These are phyloP conservation scores for Gracilinanus agilis DNA, from an alignment of 2,113 vertebrate genomes.

Conservation along the genomic window DNA sequence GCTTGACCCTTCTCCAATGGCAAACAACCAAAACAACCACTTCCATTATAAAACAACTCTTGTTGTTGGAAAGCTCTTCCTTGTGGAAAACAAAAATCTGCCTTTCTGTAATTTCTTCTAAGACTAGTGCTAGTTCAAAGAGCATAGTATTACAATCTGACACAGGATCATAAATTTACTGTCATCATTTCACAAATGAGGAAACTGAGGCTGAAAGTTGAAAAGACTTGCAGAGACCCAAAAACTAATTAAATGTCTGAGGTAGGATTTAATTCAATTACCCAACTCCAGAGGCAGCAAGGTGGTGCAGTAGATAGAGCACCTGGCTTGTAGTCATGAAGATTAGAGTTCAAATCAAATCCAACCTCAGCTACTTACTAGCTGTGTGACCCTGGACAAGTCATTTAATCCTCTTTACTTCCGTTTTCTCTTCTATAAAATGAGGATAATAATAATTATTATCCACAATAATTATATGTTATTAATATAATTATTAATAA, in stretches of 20 bases:
- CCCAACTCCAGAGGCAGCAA: neutral
- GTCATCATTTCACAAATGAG: neutral
- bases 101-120: neutral
- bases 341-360: too few species aligned
- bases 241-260: neutral
- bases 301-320: too few species aligned
- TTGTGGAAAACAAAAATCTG: neutral
- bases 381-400: too few species aligned
- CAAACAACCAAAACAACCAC: neutral
- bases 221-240: neutral
- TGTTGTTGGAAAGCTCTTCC: neutral
- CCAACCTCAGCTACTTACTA: too few species aligned
- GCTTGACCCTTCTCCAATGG: neutral
- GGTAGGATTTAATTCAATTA: neutral
- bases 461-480: too few species aligned
- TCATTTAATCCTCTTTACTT: too few species aligned
- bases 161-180: neutral
- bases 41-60: neutral
- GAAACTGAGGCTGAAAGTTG: neutral
- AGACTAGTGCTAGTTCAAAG: neutral
- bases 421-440: too few species aligned
- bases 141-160: neutral
- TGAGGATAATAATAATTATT: too few species aligned
- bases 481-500: too few species aligned
- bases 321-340: too few species aligned